Evolutionary conservation across 2,113 vertebrate genomes (phyloP).

Genomic region (Stomatorhinus ivindoensis): DNA sequence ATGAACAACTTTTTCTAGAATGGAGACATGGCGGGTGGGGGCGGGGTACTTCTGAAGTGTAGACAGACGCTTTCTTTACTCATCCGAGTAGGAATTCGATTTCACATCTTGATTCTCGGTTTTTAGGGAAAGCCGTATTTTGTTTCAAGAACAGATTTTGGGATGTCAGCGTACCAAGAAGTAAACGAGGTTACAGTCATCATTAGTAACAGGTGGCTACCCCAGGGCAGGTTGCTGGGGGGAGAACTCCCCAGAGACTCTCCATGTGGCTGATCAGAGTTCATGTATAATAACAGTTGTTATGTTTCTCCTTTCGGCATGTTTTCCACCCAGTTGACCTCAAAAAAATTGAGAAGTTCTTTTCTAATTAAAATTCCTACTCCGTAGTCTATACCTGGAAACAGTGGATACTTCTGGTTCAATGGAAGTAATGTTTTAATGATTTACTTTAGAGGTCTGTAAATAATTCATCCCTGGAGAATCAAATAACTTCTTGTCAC

Average conservation of each 20-base stretch:
- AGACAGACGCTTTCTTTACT: background rate
- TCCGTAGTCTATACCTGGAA: background rate
- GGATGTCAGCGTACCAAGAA: background rate
- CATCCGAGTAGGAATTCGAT: background rate
- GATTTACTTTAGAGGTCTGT: background rate
- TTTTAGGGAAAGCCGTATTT: background rate
- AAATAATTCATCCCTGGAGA: background rate
- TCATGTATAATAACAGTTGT: background rate
- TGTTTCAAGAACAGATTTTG: background rate
- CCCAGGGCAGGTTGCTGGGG: background rate
- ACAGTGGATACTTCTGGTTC: background rate
- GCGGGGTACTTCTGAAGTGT: background rate
- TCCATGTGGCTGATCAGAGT: background rate
- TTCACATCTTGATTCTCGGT: background rate
- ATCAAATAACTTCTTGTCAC: background rate
- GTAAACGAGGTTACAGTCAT: background rate
- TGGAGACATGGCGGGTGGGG: background rate
- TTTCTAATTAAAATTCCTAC: constrained; percentile 1
- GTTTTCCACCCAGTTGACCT: background rate
- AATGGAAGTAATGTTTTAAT: background rate
- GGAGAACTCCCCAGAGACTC: background rate
- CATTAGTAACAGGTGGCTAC: background rate
- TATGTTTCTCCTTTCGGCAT: background rate
- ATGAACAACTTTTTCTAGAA: background rate
- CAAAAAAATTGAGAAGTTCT: background rate